Evolutionary conservation across 2,113 vertebrate species (phyloP).

Genomic region (Mola mola): DNA sequence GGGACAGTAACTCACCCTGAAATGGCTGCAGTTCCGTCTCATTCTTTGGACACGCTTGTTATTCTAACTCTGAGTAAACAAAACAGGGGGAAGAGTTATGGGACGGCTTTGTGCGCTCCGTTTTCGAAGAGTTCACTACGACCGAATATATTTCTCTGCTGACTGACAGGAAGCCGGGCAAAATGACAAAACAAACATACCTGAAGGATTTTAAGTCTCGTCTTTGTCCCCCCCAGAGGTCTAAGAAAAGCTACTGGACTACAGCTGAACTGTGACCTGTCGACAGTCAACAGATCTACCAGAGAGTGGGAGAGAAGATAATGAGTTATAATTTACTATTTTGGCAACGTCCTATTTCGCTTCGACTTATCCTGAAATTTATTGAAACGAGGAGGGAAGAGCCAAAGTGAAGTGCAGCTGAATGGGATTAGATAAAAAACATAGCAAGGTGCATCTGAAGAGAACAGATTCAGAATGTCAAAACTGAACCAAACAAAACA

Average conservation of each 20-base stretch:
- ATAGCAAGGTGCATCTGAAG: conserved; percentile 14
- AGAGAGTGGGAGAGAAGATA: conserved; percentile 16
- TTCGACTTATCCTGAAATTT: conserved; percentile 2
- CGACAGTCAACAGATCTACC: conserved; percentile 48
- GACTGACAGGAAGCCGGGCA: conserved; percentile 55
- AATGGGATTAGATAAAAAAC: conserved; percentile 9
- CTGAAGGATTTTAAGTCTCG: conserved; percentile 61
- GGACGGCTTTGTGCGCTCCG: conserved; percentile 39
- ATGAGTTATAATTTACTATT: conserved; percentile 13
- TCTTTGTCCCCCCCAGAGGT: conserved; percentile 38
- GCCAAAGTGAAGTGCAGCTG: conserved; percentile 6
- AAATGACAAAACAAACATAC: conserved; percentile 78
- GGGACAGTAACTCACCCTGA: conserved; percentile 58
- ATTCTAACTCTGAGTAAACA: conserved; percentile 70
- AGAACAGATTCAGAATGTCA: conserved; percentile 40
- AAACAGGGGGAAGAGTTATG: conserved; percentile 70
- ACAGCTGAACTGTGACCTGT: conserved; percentile 64
- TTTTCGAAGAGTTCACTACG: conserved; percentile 50
- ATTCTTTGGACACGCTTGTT: conserved; percentile 61
- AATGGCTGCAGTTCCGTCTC: conserved; percentile 57
- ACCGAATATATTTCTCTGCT: conserved; percentile 53
- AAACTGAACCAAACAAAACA: conserved; percentile 44
- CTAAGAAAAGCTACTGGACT: conserved; percentile 69
- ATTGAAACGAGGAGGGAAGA: not conserved
- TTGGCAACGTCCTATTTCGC: conserved; percentile 5